These are phyloP conservation scores for Parambassis ranga DNA, from an alignment of 2,797 vertebrate genomes.

Conservation along the genomic window DNA sequence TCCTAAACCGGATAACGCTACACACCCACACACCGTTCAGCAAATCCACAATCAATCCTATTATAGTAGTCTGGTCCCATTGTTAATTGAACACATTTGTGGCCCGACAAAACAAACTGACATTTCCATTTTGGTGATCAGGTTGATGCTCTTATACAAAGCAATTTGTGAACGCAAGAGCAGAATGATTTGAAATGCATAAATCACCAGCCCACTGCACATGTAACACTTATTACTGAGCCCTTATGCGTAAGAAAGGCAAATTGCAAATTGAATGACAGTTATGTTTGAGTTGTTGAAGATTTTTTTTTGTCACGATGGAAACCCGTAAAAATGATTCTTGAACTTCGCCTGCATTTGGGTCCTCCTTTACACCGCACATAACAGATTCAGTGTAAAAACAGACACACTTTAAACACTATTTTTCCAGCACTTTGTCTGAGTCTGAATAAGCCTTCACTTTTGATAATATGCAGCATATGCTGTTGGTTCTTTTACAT, in stretches of 20 bases:
- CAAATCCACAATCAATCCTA: slow-evolving; percentile 33
- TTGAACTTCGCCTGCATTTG: no score
- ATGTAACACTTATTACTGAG: slow-evolving; percentile 14
- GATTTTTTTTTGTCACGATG: not conserved
- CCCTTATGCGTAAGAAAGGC: slow-evolving; percentile 12
- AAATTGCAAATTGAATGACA: slow-evolving; percentile 15
- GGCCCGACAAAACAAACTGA: slow-evolving; percentile 49
- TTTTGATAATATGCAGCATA: not conserved
- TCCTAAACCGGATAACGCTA: slow-evolving; percentile 26
- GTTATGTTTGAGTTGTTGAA: slow-evolving; percentile 3
- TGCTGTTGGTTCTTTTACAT: no score
- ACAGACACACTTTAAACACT: not conserved
- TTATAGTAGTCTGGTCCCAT: slow-evolving; percentile 9
- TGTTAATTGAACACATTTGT: slow-evolving; percentile 36
- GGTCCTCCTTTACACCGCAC: no score
- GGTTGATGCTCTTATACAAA: slow-evolving; percentile 29
- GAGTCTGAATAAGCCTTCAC: not conserved
- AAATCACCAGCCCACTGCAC: slow-evolving; percentile 8
- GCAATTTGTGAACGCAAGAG: slow-evolving; percentile 16
- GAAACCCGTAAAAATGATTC: slow-evolving; percentile 6
- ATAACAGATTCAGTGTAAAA: not conserved
- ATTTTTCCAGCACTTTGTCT: not conserved
- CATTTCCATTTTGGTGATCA: slow-evolving; percentile 42
- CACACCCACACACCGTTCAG: slow-evolving; percentile 20
- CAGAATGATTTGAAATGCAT: slow-evolving; percentile 38